Base-by-base conservation (phyloP, 2,113 vertebrate genomes). In the Psammodynastes pulverulentus region DNA sequence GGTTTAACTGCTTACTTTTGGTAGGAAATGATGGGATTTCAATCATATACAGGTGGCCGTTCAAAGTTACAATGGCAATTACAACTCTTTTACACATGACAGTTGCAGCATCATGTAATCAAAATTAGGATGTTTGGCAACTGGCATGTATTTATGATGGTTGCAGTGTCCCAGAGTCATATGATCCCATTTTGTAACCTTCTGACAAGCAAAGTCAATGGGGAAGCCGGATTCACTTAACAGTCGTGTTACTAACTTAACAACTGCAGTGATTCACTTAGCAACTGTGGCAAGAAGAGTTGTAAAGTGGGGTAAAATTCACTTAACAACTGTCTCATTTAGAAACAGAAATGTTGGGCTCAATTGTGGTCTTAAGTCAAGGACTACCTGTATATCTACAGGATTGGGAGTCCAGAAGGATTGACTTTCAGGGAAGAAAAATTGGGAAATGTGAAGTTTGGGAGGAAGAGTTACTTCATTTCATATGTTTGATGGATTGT, bases 351-450 rank as follows among this genome's bases (percentile, higher is more conserved):
- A 67, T 34, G 5, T 67, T 67, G 62, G 29, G 62, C 12, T 67
- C 29, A 34, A 5, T 26, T 67, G 29, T 34, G 29, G 29, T 34
- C n/a, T 15, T 67, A 67, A 34, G 13, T 67, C 5, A 4, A 67
- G 62, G 62, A 67, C 62, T 67, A 67, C 12, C 62, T 67, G 62
- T 67, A 6, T 6, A 34, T 13, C 15, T 52, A 19, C 19, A 52
- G 49, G 49, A 34, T 8, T 23, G 2, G n/a, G 0, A n/a, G 6
- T 5, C 43, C 9, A 34, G n/a, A 39, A n/a, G 19, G 51, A 23
- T 4, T 51, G 10, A 94, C 94, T 95, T 94, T 95, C 93, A 95
- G 95, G 96, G 93, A 95, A 95, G 96, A 96, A 48, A 87, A 52
- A 15, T 12, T 29, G 86, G 10, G 24, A 52, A 79, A 43, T 49